Conservation (phyloP, 2,797 vertebrate species). For the Triplophysa yarkandensis region DNA sequence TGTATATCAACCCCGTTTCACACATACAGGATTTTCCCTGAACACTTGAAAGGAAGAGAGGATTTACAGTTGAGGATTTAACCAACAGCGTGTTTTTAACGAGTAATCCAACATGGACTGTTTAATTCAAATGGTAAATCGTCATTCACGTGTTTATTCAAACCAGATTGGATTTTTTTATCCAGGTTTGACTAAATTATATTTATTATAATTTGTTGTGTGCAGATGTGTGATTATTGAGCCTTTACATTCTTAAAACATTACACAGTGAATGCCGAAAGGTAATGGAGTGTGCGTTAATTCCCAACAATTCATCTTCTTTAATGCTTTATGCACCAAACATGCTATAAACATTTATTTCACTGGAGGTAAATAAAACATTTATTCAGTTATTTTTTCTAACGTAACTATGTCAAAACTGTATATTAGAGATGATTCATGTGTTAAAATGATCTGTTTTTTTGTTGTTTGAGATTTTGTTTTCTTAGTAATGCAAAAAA, state of each 20-base stretch:
- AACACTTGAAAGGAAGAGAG: slow-evolving; percentile 57
- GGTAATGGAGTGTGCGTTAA: background rate
- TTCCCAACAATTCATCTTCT: background rate
- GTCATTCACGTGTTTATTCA: too few relatives aligned
- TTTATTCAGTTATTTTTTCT: background rate
- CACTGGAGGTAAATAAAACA: background rate
- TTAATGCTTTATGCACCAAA: slow-evolving; percentile 6
- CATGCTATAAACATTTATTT: background rate
- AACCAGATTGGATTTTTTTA: too few relatives aligned
- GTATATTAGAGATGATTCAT: background rate
- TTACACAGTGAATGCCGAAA: slow-evolving; percentile 1
- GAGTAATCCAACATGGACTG: slow-evolving; percentile 62
- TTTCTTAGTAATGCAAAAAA: background rate
- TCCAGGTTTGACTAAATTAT: too few relatives aligned
- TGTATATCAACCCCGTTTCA: slow-evolving; percentile 61
- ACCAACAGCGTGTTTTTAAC: slow-evolving; percentile 69
- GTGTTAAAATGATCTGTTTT: background rate
- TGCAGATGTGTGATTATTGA: background rate
- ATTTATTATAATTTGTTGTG: background rate
- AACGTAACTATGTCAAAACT: background rate
- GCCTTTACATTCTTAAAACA: background rate
- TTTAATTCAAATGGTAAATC: slow-evolving; percentile 36
- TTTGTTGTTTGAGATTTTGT: background rate
- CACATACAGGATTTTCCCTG: slow-evolving; percentile 44
- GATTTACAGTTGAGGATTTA: slow-evolving; percentile 72